These are phyloP conservation scores for Acrocephalus arundinaceus DNA, from an alignment of 2,113 vertebrate species.

Conservation along the genomic window DNA sequence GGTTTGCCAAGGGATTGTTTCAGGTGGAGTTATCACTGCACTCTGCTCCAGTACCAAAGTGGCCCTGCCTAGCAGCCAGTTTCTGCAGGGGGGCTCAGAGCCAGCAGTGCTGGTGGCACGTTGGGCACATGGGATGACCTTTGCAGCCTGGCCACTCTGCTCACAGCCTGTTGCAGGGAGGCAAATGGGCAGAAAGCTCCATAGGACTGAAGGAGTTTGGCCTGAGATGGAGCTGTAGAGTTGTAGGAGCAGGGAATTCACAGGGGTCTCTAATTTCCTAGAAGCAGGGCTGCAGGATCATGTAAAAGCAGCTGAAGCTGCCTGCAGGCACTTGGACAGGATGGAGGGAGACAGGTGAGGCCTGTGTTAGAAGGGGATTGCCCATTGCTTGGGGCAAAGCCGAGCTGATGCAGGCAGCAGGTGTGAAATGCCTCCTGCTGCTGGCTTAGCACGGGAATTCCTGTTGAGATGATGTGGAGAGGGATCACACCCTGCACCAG, in stretches of 20 bases:
- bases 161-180: accelerated
- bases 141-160: neutral
- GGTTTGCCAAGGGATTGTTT: neutral
- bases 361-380: neutral
- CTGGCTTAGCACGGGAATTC: neutral
- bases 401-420: neutral
- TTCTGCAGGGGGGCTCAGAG: neutral
- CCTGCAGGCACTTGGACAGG: neutral
- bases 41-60: neutral
- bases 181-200: neutral
- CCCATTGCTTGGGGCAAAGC: neutral
- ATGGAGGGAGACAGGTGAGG: neutral
- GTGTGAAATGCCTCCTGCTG: neutral
- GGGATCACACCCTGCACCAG: neutral
- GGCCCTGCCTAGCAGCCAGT: neutral
- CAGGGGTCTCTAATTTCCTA: neutral
- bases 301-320: neutral
- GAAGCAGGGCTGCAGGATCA: neutral
- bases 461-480: neutral
- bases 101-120: neutral
- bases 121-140: neutral
- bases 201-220: neutral
- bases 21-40: accelerated
- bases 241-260: neutral
- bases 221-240: neutral